Evolutionary conservation across 2,888 invertebrate genomes (phyloP).

Genomic region (Eupelmus urozonus): DNA sequence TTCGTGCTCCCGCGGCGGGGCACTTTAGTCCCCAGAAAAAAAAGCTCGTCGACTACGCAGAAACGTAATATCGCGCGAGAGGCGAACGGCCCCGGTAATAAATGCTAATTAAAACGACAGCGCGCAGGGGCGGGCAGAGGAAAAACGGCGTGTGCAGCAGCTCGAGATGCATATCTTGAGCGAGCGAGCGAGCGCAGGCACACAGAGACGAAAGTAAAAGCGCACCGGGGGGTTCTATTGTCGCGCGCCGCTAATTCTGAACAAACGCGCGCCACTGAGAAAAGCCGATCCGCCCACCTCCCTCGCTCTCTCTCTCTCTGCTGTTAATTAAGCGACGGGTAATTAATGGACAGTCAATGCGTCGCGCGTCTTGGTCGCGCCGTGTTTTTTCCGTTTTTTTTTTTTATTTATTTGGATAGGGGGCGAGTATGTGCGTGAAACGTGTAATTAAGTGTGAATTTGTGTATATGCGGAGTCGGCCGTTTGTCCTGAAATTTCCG

Average conservation of each 20-base stretch:
- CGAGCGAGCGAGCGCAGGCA: not conserved
- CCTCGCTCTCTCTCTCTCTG: too few species aligned
- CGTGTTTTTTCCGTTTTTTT: not conserved
- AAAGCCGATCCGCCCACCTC: not conserved
- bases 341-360: not conserved
- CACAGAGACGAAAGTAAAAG: not conserved
- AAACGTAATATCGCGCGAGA: too few species aligned
- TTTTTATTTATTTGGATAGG: not conserved
- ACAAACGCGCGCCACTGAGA: constrained; percentile 4
- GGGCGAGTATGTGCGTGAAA: not conserved
- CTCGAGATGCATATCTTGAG: not conserved
- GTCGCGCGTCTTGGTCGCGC: not conserved
- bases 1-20: too few species aligned
- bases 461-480: too few species aligned
- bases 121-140: not conserved
- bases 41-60: too few species aligned
- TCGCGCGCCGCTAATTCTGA: constrained; percentile 14
- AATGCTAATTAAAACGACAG: not conserved
- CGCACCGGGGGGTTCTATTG: too few species aligned
- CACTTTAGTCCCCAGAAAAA: too few species aligned
- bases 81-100: not conserved
- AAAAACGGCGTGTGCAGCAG: not conserved
- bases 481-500: too few species aligned
- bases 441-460: not conserved
- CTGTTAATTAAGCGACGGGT: constrained; percentile 1